These are phyloP conservation scores for Centruroides sculpturatus DNA, from an alignment of 1,140 invertebrate species.

Conservation along the genomic window DNA sequence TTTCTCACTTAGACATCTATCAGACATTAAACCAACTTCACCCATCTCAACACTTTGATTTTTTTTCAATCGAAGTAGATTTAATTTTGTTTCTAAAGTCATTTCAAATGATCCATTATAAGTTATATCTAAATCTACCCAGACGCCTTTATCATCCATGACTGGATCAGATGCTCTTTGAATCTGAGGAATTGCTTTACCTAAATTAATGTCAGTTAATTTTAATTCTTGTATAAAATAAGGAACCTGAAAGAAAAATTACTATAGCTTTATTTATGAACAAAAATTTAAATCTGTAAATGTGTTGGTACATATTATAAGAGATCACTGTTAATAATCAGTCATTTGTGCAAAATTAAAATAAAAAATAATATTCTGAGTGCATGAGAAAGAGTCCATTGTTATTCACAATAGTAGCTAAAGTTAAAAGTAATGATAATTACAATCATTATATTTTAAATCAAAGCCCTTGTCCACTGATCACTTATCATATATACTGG, in stretches of 20 bases:
- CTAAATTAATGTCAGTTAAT: constrained; percentile 60
- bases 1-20: neutral
- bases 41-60: neutral
- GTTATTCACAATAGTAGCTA: no score
- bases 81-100: constrained; percentile 88
- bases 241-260: constrained; percentile 42
- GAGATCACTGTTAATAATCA: no score
- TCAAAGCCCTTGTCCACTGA: no score
- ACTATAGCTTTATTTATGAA: no score
- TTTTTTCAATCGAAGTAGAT: constrained; percentile 68
- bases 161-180: constrained; percentile 53
- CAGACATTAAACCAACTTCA: neutral
- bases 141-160: constrained; percentile 73
- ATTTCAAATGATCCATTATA: constrained; percentile 78
- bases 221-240: constrained; percentile 73
- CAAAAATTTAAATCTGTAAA: no score
- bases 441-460: no score
- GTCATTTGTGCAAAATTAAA: no score
- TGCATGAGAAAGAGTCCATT: no score
- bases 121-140: constrained; percentile 78
- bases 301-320: no score
- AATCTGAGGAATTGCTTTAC: constrained; percentile 57
- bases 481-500: no score
- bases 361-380: no score
- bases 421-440: no score